Evolutionary conservation across 2,888 invertebrate genomes (phyloP), one percentile per base, ranked within the genome.

Genomic region (Trissoscelio sp.): DNA sequence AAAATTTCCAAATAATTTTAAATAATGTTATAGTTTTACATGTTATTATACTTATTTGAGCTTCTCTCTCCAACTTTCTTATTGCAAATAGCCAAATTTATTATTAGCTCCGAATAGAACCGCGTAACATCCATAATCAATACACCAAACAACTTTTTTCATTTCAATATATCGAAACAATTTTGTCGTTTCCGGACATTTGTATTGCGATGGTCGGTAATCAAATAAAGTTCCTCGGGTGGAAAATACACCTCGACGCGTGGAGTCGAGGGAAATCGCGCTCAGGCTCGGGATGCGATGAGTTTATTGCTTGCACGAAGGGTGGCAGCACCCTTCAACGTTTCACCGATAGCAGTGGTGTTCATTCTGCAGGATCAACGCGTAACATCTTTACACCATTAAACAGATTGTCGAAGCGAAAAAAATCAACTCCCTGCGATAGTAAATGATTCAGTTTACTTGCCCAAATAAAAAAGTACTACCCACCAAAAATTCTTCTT

Each of bases 301-400:
- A 81, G 88, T 90, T 88, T 85, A 81, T 69, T 77, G 78, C 66
- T 67, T 55, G 78, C 60, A 81, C 88, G 86, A 72, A 69, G 85
- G 88, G 88, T 90, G 89, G 90, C 90, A 89, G 88, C 90, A 90
- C 89, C 78, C 81, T 86, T 62, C 86, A 83, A 85, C 79, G 79
- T 83, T 73, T 77, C 79, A 74, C 69, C 60, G 75, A 62, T 44
- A 53, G 20, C 82, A 55, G 74, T 70, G 70, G 67, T 74, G 60
- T 74, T 81, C 81, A 74, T 72, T 53, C 77, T 4, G 28, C 62
- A 46, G 60, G 18, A 75, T 72, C 66, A 39, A 69, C 53, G 51
- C 58, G 55, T 39, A 78, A 58, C 57, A 79, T 75, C 57, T 64
- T 70, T 57, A 78, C 75, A 60, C 67, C 67, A 75, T 75, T 60